Evolutionary conservation across 2,888 invertebrate species (phyloP), one percentile per base, ranked within the genome.

Genomic region (Perizoma flavofasciatum): DNA sequence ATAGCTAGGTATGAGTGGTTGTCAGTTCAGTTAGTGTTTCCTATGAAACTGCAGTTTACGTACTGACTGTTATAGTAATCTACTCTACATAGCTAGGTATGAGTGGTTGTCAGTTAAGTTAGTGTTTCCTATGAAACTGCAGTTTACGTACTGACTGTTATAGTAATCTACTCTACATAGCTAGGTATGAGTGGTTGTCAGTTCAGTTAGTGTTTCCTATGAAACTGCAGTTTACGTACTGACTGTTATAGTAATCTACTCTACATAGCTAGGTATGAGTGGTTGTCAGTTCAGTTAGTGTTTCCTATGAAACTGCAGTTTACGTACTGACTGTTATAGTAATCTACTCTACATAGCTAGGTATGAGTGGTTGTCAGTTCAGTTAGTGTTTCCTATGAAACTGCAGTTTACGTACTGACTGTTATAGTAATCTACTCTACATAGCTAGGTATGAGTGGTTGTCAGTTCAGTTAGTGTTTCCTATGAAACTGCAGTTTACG

Each of bases 61-160:
- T 44, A 32, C 22, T 45, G 41, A 45, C 47, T 47, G 47, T 8
- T 10, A n/a, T n/a, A n/a, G n/a, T n/a, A n/a, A n/a, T n/a, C n/a
- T n/a, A 6, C 33, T 5, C 5, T 34, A 34, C 9, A 2, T 10
- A 11, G 48, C 6, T 22, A 4, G 46, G 33, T 46, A 37, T 37
- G 6, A 43, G 49, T n/a, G n/a, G n/a, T n/a, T n/a, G n/a, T n/a
- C n/a, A n/a, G 37, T 37, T 37, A 10, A 41, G n/a, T 4, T 22
- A 5, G 7, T n/a, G n/a, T n/a, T n/a, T 10, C 43, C 4, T 43
- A 43, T 10, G 9, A 43, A 9, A 22, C 34, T 34, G 34, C 9
- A 33, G 47, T 34, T n/a, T 47, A 32, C 9, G 5, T 44, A 32
- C 22, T 45, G 41, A 45, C 47, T 47, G 47, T 8, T 10, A n/a